Conservation (phyloP, 1,140 invertebrate species). For the Ceratina japonica region DNA sequence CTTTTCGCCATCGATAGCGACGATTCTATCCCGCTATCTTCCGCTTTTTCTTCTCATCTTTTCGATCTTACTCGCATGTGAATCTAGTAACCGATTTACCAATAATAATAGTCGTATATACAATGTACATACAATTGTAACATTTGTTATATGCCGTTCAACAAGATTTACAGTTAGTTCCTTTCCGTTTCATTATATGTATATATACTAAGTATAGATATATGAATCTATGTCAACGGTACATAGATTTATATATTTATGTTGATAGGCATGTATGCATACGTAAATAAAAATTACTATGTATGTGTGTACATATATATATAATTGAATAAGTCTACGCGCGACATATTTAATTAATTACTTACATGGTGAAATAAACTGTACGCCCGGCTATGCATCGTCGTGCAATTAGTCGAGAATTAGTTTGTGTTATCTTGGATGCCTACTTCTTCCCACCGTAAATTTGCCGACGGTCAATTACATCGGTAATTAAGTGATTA, state of each 20-base stretch:
- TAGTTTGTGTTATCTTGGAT: conserved; percentile 53
- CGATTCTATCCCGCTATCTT: conserved; percentile 8
- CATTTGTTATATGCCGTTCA: conserved; percentile 61
- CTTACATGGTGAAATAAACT: conserved; percentile 13
- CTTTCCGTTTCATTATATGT: conserved; percentile 19
- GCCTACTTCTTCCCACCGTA: conserved; percentile 46
- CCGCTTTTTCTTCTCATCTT: conserved; percentile 1
- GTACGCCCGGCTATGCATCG: conserved; percentile 24
- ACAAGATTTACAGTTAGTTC: conserved; percentile 67
- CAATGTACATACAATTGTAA: conserved; percentile 61
- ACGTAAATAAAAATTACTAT: conserved; percentile 51
- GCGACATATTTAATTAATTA: conserved; percentile 49
- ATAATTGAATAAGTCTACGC: conserved; percentile 50
- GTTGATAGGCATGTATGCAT: conserved; percentile 57
- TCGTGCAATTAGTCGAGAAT: conserved; percentile 55
- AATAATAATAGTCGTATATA: conserved; percentile 44
- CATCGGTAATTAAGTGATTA: conserved; percentile 43
- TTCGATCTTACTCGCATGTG: not conserved
- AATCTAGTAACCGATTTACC: conserved; percentile 23
- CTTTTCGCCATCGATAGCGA: conserved; percentile 32
- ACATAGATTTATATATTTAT: conserved; percentile 45
- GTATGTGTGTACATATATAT: conserved; percentile 22
- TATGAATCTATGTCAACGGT: conserved; percentile 16
- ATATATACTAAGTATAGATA: conserved; percentile 25
- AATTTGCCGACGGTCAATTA: conserved; percentile 34